Evolutionary conservation across 2,797 vertebrate genomes (phyloP).

Genomic region (Eremophila alpestris): DNA sequence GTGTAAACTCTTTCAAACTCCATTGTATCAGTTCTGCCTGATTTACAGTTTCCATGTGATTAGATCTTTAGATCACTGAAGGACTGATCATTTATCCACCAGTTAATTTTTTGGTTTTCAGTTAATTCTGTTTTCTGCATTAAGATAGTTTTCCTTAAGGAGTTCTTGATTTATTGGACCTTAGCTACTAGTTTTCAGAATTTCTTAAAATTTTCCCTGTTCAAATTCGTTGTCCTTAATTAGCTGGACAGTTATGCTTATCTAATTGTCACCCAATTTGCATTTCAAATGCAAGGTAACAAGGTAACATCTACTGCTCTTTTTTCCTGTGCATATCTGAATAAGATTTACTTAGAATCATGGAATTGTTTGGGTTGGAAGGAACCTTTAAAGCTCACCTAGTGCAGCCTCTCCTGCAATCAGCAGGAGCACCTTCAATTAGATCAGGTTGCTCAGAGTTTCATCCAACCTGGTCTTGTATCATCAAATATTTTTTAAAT

Average conservation of each 20-base stretch:
- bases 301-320: background rate
- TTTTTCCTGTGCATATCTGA: background rate
- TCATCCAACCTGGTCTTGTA: background rate
- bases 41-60: background rate
- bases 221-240: background rate
- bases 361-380: background rate
- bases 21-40: background rate
- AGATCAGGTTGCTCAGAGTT: background rate
- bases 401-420: background rate
- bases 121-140: background rate
- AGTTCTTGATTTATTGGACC: background rate
- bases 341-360: background rate
- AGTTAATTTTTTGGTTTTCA: rapidly evolving
- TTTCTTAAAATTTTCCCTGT: background rate
- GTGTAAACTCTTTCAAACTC: background rate
- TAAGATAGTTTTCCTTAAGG: background rate
- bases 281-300: background rate
- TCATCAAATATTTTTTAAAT: background rate
- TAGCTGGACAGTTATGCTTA: background rate
- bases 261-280: background rate
- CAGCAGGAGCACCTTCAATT: background rate
- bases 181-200: background rate
- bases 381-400: background rate
- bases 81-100: background rate
- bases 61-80: background rate